Conservation (phyloP, 2,797 vertebrate genomes). For the Argyrosomus regius region DNA sequence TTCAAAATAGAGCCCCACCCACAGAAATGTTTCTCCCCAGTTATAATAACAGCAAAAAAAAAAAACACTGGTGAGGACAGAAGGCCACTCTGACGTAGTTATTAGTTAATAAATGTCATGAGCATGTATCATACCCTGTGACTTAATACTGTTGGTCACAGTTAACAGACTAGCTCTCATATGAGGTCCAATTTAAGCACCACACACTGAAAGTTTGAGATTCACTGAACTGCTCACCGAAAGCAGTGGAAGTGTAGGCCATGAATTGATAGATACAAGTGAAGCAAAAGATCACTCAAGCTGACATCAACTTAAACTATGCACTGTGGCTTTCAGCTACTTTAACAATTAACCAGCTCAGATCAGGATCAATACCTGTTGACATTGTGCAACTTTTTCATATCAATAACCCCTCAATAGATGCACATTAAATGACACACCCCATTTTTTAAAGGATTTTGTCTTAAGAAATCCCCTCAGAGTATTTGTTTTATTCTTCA, state of each 20-base stretch:
- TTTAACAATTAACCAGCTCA: background rate
- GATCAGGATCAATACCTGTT: background rate
- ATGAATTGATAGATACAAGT: background rate
- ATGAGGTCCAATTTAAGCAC: no score
- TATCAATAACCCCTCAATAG: no score
- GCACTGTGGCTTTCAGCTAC: background rate
- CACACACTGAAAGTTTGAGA: background rate
- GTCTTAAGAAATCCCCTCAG: no score
- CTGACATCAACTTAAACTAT: background rate
- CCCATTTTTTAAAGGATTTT: no score
- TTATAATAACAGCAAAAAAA: slow-evolving; percentile 19
- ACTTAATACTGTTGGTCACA: slow-evolving; percentile 1
- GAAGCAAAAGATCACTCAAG: background rate
- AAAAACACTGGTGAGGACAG: background rate
- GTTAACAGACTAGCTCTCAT: background rate
- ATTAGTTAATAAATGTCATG: background rate
- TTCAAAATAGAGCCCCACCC: slow-evolving; percentile 54
- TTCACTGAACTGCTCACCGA: background rate
- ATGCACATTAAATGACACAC: no score
- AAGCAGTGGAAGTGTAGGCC: background rate
- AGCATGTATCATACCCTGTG: background rate
- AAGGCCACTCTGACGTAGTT: background rate
- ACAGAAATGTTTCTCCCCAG: slow-evolving; percentile 28
- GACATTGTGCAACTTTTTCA: background rate
- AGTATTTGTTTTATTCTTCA: no score